These are phyloP conservation scores for Reticulitermes speratus DNA, from an alignment of 1,140 invertebrate genomes.

Conservation along the genomic window DNA sequence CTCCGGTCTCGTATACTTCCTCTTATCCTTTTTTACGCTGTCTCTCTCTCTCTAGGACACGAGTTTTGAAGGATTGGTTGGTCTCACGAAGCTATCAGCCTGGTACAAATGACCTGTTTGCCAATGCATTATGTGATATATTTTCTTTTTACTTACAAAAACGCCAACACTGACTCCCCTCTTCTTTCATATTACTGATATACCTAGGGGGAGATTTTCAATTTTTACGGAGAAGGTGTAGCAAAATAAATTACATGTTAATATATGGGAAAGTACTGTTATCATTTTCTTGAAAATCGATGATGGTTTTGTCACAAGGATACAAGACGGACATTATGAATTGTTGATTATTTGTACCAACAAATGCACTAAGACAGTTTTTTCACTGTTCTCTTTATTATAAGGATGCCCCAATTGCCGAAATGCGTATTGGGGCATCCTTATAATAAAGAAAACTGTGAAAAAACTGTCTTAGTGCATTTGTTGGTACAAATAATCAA, in stretches of 20 bases:
- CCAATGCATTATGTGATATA: background rate
- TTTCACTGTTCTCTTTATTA: too few species aligned
- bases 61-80: background rate
- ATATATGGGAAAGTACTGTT: background rate
- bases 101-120: slow-evolving; percentile 1
- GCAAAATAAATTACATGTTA: slow-evolving; percentile 5
- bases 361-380: too few species aligned
- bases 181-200: slow-evolving; percentile 3
- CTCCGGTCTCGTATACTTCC: background rate
- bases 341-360: too few species aligned
- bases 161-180: background rate
- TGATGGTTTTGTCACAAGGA: background rate
- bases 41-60: background rate
- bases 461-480: too few species aligned
- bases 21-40: background rate
- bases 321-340: too few species aligned
- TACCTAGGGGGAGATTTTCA: slow-evolving; percentile 7
- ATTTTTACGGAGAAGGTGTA: background rate
- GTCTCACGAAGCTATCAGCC: slow-evolving; percentile 7
- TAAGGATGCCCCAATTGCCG: too few species aligned
- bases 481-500: too few species aligned
- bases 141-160: background rate
- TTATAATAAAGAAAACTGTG: too few species aligned
- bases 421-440: too few species aligned
- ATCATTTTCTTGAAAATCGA: background rate